Base-by-base conservation (phyloP, 1,140 invertebrate genomes). In the Drosophila fuyamai region DNA sequence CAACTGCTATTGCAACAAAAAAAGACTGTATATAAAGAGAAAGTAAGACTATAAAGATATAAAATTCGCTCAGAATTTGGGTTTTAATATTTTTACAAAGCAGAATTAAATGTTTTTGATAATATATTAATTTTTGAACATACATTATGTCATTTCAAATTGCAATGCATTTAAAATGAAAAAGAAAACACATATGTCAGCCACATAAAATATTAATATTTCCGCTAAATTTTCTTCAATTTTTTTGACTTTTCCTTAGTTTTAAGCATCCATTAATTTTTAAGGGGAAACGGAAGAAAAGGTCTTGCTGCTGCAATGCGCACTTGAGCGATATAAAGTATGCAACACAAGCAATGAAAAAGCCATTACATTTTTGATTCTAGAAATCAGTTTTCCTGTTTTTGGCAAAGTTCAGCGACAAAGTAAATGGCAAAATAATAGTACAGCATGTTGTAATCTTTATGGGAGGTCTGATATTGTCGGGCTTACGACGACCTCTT, bases 281-380 rank as follows among this genome's bases (percentile, higher is more conserved):
- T 27, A 40, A 55, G 29, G 13, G 50, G 6, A 55, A 63, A 32
- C 59, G 59, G 48, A 62, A 59, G 44, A 47, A 47, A 59, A 12
- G 44, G 10, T 27, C 48, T 27, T 47, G 8, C 18, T 27, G 14
- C 43, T 59, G 32, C 10, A 59, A n/a, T 36, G 60, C 14, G 60
- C 51, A 63, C 50, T 63, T 63, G 23, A 27, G 27, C 50, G 16
- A 13, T 51, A 50, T 50, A 9, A 35, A 70, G 35, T 40, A 41
- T 41, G 54, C 54, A 66, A 14, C 60, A 54, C 48, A 63, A 63
- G 55, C 50, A 63, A 66, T 66, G 27, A 62, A 71, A 65, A 14
- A 7, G 32, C 32, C 61, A 40, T 71, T 57, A 51, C 50, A 51
- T 65, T 56, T 40, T 59, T 38, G 18, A 54, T 46, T 54, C 27